These are phyloP conservation scores for Euclidia mi DNA, from an alignment of 2,888 invertebrate genomes.

Conservation along the genomic window DNA sequence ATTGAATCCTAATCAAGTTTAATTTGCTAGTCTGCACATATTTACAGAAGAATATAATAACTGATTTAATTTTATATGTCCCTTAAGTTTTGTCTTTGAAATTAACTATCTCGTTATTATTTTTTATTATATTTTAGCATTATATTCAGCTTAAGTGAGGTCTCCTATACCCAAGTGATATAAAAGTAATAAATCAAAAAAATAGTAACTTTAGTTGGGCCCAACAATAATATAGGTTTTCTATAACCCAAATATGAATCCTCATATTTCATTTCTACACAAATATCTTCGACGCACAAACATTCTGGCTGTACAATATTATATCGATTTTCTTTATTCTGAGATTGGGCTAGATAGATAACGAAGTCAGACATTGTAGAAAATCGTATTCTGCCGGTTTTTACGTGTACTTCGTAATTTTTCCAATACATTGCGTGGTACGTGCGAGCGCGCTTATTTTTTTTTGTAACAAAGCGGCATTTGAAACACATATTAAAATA, in stretches of 20 bases:
- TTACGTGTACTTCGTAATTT: constrained; percentile 20
- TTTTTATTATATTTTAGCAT: no score
- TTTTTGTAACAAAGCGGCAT: constrained; percentile 21
- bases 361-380: constrained; percentile 4
- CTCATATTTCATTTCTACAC: background rate
- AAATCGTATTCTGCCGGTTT: constrained; percentile 14
- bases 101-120: no score
- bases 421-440: constrained; percentile 42
- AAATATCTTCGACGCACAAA: background rate
- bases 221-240: no score
- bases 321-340: constrained; percentile 16
- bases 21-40: no score
- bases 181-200: no score
- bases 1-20: no score
- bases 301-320: background rate
- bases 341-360: constrained; percentile 6
- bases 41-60: no score
- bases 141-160: no score
- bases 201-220: no score
- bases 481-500: constrained; percentile 5
- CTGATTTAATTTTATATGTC: no score
- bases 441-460: constrained; percentile 19
- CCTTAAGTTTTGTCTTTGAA: no score
- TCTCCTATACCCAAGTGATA: no score
- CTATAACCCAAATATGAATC: constrained; percentile 1